Conservation (phyloP, 2,113 vertebrate genomes). For the Thamnaconus septentrionalis region DNA sequence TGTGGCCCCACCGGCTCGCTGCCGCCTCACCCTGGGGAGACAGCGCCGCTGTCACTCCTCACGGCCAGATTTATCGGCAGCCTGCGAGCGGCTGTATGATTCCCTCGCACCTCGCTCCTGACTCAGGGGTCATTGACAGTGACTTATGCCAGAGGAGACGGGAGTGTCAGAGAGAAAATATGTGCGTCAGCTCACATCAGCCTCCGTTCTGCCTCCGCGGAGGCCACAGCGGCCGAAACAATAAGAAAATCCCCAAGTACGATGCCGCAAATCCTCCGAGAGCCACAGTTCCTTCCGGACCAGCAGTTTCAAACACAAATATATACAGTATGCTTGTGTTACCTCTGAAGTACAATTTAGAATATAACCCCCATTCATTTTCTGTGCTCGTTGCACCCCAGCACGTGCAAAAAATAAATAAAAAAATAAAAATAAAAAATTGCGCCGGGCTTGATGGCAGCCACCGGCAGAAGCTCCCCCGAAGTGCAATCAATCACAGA, state of each 20-base stretch:
- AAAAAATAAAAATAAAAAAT: too few relatives aligned
- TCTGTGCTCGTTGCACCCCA: too few relatives aligned
- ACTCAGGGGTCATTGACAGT: slow-evolving; percentile 60
- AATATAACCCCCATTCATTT: too few relatives aligned
- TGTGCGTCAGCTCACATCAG: slow-evolving; percentile 49
- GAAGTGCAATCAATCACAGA: too few relatives aligned
- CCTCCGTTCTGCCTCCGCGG: slow-evolving; percentile 19
- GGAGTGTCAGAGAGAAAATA: slow-evolving; percentile 53
- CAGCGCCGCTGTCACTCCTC: slow-evolving; percentile 37
- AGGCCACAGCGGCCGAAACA: slow-evolving; percentile 23
- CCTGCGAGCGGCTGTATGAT: slow-evolving; percentile 49
- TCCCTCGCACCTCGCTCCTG: slow-evolving; percentile 52
- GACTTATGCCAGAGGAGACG: slow-evolving; percentile 62
- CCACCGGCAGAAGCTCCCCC: too few relatives aligned
- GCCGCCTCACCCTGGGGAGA: slow-evolving; percentile 10
- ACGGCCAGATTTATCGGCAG: slow-evolving; percentile 59
- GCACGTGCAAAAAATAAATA: too few relatives aligned
- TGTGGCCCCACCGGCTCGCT: too few relatives aligned
- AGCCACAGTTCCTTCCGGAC: neutral
- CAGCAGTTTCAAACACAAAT: too few relatives aligned
- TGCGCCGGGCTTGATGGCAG: too few relatives aligned
- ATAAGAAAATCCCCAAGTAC: slow-evolving; percentile 11
- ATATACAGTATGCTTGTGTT: too few relatives aligned
- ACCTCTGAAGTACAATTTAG: too few relatives aligned
- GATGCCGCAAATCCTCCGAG: slow-evolving; percentile 14